Percentiles rank a stretch among this genome's conserved stretches.
Evolutionary conservation across 1,140 invertebrate genomes (phyloP).

Genomic region (Cotesia glomerata): DNA sequence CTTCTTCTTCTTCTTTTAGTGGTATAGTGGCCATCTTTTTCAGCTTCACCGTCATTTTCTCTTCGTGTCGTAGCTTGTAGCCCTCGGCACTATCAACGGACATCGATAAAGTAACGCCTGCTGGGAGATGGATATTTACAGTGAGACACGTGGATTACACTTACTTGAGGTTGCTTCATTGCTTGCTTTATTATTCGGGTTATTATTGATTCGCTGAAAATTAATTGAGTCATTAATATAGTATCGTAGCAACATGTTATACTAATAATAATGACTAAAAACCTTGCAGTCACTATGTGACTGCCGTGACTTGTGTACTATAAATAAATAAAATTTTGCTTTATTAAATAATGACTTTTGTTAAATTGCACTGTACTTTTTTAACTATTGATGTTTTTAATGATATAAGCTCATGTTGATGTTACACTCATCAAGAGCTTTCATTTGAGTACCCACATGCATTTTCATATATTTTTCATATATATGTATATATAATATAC

Average conservation of each 20-base stretch:
- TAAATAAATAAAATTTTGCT: no score
- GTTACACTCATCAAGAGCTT: no score
- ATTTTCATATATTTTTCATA: no score
- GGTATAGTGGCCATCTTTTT: slow-evolving; percentile 8
- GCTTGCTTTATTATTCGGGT: slow-evolving; percentile 28
- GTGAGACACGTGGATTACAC: slow-evolving; percentile 49
- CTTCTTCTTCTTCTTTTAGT: not conserved
- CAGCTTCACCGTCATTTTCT: slow-evolving; percentile 10
- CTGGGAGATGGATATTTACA: slow-evolving; percentile 57
- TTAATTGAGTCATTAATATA: slow-evolving; percentile 29
- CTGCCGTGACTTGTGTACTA: no score
- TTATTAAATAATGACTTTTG: no score
- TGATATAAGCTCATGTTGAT: no score
- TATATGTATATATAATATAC: no score
- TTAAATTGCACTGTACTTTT: no score
- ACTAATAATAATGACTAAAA: no score
- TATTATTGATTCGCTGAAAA: slow-evolving; percentile 31
- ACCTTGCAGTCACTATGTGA: no score
- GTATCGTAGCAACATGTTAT: not conserved
- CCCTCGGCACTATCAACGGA: slow-evolving; percentile 19
- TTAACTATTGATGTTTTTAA: no score
- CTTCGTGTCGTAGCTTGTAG: slow-evolving; percentile 24
- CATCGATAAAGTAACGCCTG: slow-evolving; percentile 57
- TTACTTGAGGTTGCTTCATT: slow-evolving; percentile 39
- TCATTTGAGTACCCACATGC: no score